Evolutionary conservation across 2,797 vertebrate species (phyloP).

Genomic region (Enteromius radiatus): DNA sequence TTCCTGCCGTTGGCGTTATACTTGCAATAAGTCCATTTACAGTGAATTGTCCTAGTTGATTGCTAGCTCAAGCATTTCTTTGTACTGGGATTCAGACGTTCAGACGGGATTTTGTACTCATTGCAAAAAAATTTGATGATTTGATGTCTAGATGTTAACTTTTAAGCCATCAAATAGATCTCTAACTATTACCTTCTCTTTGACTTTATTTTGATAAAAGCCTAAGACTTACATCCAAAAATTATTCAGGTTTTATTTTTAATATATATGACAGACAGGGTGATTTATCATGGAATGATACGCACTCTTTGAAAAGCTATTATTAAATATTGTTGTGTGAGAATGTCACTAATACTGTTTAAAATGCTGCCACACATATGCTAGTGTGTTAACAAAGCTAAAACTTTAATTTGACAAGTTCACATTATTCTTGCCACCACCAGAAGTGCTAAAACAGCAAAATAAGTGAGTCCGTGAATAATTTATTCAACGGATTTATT

Average conservation of each 20-base stretch:
- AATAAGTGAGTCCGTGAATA: neutral
- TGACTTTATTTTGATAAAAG: slow-evolving; percentile 4
- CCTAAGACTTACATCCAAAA: neutral
- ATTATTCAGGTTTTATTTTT: neutral
- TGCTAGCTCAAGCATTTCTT: slow-evolving; percentile 17
- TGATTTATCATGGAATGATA: neutral
- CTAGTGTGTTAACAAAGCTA: neutral
- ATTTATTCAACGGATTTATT: neutral
- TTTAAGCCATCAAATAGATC: slow-evolving; percentile 21
- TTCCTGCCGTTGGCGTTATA: slow-evolving; percentile 8
- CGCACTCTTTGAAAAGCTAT: neutral
- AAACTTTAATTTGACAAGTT: neutral
- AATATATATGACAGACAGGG: neutral
- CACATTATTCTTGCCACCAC: neutral
- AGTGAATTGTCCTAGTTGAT: neutral
- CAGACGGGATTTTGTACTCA: no score
- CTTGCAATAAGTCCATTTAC: slow-evolving; percentile 20
- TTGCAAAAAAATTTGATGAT: neutral
- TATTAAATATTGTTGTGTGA: slow-evolving; percentile 9
- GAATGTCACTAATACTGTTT: neutral
- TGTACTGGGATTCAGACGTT: slow-evolving; percentile 4
- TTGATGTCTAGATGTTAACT: slow-evolving; percentile 1
- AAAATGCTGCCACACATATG: neutral
- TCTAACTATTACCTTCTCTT: slow-evolving; percentile 5
- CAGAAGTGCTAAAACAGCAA: neutral